Evolutionary conservation across 2,888 invertebrate genomes (phyloP).

Genomic region (Meloe dianella): DNA sequence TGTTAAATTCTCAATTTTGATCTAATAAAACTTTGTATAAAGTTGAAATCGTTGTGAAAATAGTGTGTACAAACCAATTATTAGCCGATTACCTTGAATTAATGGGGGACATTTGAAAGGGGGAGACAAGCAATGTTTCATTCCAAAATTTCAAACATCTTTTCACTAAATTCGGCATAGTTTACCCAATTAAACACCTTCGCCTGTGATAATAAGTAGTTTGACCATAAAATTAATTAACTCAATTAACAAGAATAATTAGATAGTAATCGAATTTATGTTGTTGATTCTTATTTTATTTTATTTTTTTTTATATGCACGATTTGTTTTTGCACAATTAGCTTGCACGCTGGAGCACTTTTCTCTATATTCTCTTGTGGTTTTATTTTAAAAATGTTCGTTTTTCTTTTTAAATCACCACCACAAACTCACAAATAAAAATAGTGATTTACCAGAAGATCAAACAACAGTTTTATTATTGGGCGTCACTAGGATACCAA

Average conservation of each 20-base stretch:
- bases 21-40: background rate
- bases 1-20: background rate
- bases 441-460: slow-evolving; percentile 69
- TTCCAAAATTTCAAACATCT: background rate
- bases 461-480: slow-evolving; percentile 67
- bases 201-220: background rate
- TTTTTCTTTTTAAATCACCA: slow-evolving; percentile 1
- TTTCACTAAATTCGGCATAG: no score
- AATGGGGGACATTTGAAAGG: background rate
- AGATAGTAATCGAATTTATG: background rate
- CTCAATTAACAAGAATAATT: background rate
- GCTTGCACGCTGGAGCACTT: slow-evolving; percentile 16
- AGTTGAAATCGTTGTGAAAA: background rate
- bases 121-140: background rate
- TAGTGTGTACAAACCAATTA: background rate
- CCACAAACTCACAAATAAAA: slow-evolving; percentile 27
- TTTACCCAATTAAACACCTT: background rate
- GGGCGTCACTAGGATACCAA: slow-evolving; percentile 66
- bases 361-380: slow-evolving; percentile 16
- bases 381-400: background rate
- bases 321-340: slow-evolving; percentile 6
- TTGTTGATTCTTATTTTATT: slow-evolving; percentile 15
- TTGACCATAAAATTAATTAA: slow-evolving; percentile 1
- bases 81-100: background rate
- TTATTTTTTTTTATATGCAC: slow-evolving; percentile 11